Evolutionary conservation across 2,888 invertebrate genomes (phyloP), one percentile per base, ranked within the genome.

Genomic region (Chymomyza procnemis): DNA sequence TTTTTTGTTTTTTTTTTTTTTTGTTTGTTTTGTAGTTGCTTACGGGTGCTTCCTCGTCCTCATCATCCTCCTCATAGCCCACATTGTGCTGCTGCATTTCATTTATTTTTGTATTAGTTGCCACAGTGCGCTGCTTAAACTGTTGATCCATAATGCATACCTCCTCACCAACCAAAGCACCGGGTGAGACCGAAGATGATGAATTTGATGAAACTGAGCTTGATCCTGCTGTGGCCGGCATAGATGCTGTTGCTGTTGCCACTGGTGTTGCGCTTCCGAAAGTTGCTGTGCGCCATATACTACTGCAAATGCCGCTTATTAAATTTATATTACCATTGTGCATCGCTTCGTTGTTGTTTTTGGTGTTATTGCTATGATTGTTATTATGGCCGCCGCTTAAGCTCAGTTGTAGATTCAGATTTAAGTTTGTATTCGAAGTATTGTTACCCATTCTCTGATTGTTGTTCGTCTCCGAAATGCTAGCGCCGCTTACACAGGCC

Each of bases 201-300:
- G 86, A 76, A 56, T 79, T 72, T n/a, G 78, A 71, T 60, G 80
- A 72, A 62, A 74, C 70, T 30, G 76, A 59, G 21, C 63, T 66
- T 76, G 64, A 56, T 66, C 69, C 47, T 70, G 69, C 56, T 21
- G 71, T 66, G 52, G 69, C 60, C 46, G 63, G 71, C 52, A 73
- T 65, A 52, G 79, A 68, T 21, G 80, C 58, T 22, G 77, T 74
- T n/a, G 80, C 58, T 22, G 77, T 74, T n/a, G 80, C 76, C 26
- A 85, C 74, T 12, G 88, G 81, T 12, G 88, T 75, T 18, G 88
- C 84, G 61, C 85, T 81, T 30, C 81, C 85, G 61, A 89, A 89
- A 30, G 89, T 85, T 30, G 88, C 88, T 14, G 89, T 79, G 41
- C 88, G 89, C 89, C 89, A 89, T 79, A 89, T 85, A 75, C 82